Conservation (phyloP, 2,797 vertebrate genomes). For the Notolabrus celidotus region DNA sequence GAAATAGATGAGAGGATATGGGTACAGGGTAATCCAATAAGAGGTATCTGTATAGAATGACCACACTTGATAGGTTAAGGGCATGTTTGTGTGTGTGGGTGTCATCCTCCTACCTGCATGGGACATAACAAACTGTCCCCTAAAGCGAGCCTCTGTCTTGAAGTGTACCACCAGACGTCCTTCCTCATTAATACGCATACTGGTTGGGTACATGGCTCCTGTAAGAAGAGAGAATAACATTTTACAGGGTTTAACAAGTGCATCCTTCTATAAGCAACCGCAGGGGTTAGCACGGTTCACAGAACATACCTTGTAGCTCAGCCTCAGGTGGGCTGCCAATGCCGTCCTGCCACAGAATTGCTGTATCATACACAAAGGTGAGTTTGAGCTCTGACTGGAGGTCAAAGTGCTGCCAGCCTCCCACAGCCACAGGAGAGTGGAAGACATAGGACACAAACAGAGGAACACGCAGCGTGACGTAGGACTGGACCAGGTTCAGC, state of each 20-base stretch:
- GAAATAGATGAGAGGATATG: slow-evolving; percentile 72
- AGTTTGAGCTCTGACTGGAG: slow-evolving; percentile 88
- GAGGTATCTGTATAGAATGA: slow-evolving; percentile 56
- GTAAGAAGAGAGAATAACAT: slow-evolving; percentile 11
- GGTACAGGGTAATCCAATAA: slow-evolving; percentile 64
- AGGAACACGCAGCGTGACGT: slow-evolving; percentile 86
- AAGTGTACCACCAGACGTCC: slow-evolving; percentile 88
- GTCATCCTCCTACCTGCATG: slow-evolving; percentile 82
- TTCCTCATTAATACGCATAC: slow-evolving; percentile 88
- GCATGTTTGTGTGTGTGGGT: slow-evolving; percentile 1
- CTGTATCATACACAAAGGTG: slow-evolving; percentile 89
- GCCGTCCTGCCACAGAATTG: slow-evolving; percentile 90
- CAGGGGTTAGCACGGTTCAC: neutral
- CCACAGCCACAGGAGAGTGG: slow-evolving; percentile 86
- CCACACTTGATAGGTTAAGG: slow-evolving; percentile 30
- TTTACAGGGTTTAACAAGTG: neutral
- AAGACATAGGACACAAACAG: slow-evolving; percentile 89
- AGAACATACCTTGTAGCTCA: slow-evolving; percentile 85
- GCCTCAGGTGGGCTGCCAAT: slow-evolving; percentile 88
- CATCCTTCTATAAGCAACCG: neutral
- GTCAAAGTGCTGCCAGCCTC: slow-evolving; percentile 91
- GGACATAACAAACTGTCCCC: slow-evolving; percentile 89
- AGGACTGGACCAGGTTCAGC: slow-evolving; percentile 89
- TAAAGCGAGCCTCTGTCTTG: slow-evolving; percentile 86
- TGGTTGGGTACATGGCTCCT: slow-evolving; percentile 90